phyloP scores from a whole-genome alignment of 2,888 invertebrate genomes.

The Andricus quercusramuli region DNA sequence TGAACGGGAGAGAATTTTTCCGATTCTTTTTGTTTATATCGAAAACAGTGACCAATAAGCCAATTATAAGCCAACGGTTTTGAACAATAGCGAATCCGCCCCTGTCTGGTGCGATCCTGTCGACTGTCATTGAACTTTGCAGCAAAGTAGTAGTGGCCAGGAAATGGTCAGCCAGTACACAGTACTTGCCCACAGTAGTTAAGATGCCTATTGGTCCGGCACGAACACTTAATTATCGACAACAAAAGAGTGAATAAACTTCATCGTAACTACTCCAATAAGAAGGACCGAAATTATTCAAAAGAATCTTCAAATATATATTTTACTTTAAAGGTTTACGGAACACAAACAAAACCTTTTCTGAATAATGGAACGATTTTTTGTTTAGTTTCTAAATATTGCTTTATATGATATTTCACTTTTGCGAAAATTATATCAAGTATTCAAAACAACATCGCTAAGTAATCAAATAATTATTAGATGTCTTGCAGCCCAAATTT shows the following conservation, averaged over 20 bases:
- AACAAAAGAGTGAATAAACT: slow-evolving; percentile 18
- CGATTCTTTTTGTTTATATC: background rate
- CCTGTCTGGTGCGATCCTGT: slow-evolving; percentile 1
- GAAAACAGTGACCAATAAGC: background rate
- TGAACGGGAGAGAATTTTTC: background rate
- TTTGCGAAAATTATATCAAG: background rate
- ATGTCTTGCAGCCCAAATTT: background rate
- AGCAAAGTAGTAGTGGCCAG: slow-evolving; percentile 17
- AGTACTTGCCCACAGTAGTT: slow-evolving; percentile 28
- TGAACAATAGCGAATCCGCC: background rate
- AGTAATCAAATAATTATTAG: background rate
- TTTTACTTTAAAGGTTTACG: background rate
- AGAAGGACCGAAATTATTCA: background rate
- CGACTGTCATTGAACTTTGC: slow-evolving; percentile 28
- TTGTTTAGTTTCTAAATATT: background rate
- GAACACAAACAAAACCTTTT: background rate
- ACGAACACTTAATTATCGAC: slow-evolving; percentile 13
- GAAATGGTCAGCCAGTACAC: slow-evolving; percentile 24
- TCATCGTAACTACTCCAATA: background rate
- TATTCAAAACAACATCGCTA: background rate
- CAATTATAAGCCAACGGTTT: background rate
- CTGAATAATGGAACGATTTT: background rate
- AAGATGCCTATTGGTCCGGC: slow-evolving; percentile 9
- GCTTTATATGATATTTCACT: background rate
- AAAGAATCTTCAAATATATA: background rate